Conservation (phyloP, 1,140 invertebrate genomes). For the Physella acuta region DNA sequence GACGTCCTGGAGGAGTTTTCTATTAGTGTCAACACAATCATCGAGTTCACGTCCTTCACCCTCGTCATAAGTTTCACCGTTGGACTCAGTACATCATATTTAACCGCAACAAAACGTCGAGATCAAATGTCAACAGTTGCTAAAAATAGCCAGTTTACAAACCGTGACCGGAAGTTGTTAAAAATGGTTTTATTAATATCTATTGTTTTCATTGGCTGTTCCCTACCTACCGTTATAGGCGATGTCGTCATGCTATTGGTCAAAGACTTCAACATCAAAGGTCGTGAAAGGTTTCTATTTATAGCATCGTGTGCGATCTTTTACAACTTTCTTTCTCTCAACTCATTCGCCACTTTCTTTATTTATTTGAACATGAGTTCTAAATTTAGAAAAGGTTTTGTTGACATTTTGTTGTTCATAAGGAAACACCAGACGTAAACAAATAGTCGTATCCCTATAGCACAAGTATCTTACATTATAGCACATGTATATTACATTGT, state of each 20-base stretch:
- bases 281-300: neutral
- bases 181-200: too few species aligned
- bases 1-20: too few species aligned
- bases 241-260: neutral
- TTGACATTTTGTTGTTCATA: too few species aligned
- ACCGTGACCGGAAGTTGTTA: neutral
- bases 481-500: too few species aligned
- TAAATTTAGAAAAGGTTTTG: too few species aligned
- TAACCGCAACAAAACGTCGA: neutral
- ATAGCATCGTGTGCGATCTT: neutral
- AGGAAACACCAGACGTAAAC: too few species aligned
- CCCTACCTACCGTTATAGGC: neutral
- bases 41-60: too few species aligned
- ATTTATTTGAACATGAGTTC: neutral
- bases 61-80: neutral
- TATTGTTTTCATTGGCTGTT: too few species aligned
- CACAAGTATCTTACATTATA: too few species aligned
- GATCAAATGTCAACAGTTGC: neutral
- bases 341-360: neutral
- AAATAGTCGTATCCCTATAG: too few species aligned
- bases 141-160: neutral
- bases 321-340: neutral
- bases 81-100: neutral
- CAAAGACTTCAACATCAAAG: neutral
- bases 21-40: too few species aligned